Evolutionary conservation across 1,140 invertebrate genomes (phyloP).

Genomic region (Calephelis virginiensis): DNA sequence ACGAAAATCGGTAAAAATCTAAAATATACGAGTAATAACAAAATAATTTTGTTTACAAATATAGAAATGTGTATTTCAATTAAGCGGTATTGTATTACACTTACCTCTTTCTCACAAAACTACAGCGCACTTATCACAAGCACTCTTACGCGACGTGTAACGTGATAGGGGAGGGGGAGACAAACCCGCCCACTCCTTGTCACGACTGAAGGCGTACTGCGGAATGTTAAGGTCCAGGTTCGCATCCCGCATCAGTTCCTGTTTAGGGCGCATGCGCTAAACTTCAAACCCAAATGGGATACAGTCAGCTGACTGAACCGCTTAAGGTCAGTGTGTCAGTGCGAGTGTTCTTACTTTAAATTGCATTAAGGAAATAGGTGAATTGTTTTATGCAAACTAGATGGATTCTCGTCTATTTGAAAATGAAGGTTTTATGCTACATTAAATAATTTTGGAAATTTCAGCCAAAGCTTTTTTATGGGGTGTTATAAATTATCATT

Average conservation of each 20-base stretch:
- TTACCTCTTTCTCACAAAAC: constrained; percentile 9
- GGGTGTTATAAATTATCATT: too few species aligned
- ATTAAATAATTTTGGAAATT: too few species aligned
- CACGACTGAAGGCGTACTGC: constrained; percentile 33
- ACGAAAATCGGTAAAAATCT: too few species aligned
- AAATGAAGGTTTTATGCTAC: too few species aligned
- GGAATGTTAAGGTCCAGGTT: constrained; percentile 35
- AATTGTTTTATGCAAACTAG: constrained; percentile 17
- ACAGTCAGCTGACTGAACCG: constrained; percentile 59
- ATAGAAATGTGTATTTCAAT: neutral
- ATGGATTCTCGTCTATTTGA: neutral
- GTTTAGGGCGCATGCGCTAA: constrained; percentile 42
- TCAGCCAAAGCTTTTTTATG: too few species aligned
- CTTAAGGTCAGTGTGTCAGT: constrained; percentile 68
- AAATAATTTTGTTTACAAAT: neutral
- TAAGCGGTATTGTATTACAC: neutral
- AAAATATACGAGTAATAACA: too few species aligned
- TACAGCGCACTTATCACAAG: constrained; percentile 5
- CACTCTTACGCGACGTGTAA: constrained; percentile 2
- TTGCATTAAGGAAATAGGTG: constrained; percentile 29
- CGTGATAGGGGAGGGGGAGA: neutral
- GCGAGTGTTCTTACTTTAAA: constrained; percentile 27
- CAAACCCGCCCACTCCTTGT: constrained; percentile 18
- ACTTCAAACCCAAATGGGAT: constrained; percentile 44
- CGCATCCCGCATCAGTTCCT: constrained; percentile 33